Base-by-base conservation (phyloP, 2,888 invertebrate species). In the Scaptomyza caliginosa region DNA sequence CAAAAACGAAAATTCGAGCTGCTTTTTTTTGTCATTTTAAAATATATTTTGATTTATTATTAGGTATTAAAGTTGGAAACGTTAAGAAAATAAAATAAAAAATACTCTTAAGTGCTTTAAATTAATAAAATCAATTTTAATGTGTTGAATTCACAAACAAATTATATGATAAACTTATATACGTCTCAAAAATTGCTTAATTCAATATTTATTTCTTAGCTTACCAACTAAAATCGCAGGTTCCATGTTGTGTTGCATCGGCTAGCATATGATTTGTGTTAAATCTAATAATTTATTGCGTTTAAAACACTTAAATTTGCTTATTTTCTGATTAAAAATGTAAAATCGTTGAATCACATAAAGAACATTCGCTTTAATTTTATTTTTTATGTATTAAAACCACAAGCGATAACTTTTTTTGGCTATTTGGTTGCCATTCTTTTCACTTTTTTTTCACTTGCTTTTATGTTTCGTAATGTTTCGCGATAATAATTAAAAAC, bases 191-290 rank as follows among this genome's bases (percentile, higher is more conserved):
- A 1, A 6, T 23, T 23, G 4, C 23, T 23, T 23, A 23, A 23
- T 23, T 26, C 6, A 6, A 26, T 7, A 8, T 8, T 6, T 26
- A 8, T 8, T 2, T 13, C 32, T 32, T 32, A 13, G 34, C 84
- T 88, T 66, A 84, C 84, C 84, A 72, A 84, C 81, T 86, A 84
- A 88, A 84, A 84, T 84, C 52, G 84, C 68, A 43, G 84, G 76
- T 68, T 84, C 84, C 84, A 84, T 84, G n/a, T n/a, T 49, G 63
- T 86, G 55, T 60, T 51, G 36, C 10, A 43, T 63, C 52, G 63
- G 16, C 52, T 39, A 8, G 38, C 46, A 39, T 28, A 34, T 48
- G 19, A 34, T 45, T 19, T 23, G 34, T 21, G 36, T 36, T 26
- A 43, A 50, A 65, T 86, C 65, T 80, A 55, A 63, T 65, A 36